These are phyloP conservation scores for Hyperopisus bebe DNA, from an alignment of 2,113 vertebrate species.

Conservation along the genomic window DNA sequence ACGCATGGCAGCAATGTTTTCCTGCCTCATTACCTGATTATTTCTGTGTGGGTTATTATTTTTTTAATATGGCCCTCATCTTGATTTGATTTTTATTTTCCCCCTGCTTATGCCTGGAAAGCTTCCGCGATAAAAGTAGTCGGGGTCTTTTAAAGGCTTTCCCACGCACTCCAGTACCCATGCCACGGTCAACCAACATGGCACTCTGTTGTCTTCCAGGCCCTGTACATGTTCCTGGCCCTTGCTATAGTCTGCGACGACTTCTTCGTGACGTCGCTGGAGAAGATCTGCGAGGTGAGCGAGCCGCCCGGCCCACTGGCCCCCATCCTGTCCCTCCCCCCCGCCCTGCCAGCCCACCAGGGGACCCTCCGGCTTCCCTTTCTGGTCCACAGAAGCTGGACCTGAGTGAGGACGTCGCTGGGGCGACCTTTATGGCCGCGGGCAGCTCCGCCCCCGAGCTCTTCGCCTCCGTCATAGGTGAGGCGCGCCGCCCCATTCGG, in stretches of 20 bases:
- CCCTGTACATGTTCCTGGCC: conserved; percentile 97
- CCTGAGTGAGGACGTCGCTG: conserved; percentile 92
- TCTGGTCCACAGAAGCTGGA: conserved; percentile 78
- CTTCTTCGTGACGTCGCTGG: conserved; percentile 91
- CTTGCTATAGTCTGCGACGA: conserved; percentile 93
- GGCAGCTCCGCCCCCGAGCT: conserved; percentile 95
- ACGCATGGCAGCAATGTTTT: neutral
- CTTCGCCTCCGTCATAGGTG: conserved; percentile 94
- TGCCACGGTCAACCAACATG: neutral
- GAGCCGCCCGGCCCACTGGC: neutral
- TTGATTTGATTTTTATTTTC: neutral
- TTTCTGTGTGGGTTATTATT: neutral
- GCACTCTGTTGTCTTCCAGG: conserved; percentile 48
- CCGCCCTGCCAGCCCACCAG: neutral
- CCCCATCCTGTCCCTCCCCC: neutral
- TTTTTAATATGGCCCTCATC: neutral
- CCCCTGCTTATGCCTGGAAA: neutral
- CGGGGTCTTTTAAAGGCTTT: neutral
- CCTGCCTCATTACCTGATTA: neutral
- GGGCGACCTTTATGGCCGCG: conserved; percentile 98
- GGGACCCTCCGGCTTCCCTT: neutral
- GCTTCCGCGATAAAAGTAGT: neutral
- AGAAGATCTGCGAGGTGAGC: conserved; percentile 94
- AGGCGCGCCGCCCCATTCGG: neutral
- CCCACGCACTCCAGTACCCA: neutral